A percentile compares a stretch with the other conserved stretches of the same genome.
phyloP scores from a whole-genome alignment of 2,113 vertebrate species.

The Machaerirhynchus nigripectus region DNA sequence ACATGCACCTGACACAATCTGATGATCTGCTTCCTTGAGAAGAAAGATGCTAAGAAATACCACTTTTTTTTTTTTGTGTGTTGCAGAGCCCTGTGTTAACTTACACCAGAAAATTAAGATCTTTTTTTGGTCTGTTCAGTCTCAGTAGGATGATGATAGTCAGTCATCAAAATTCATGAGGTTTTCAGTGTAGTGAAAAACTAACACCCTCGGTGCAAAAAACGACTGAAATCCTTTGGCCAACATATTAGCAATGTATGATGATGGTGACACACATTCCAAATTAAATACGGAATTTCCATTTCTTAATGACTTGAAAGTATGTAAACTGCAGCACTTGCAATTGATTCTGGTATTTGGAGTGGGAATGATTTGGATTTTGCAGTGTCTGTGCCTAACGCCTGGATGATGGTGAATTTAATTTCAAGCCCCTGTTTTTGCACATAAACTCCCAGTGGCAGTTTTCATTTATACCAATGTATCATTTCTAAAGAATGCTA shows the following conservation, averaged over 20 bases:
- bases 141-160: slow-evolving; percentile 1
- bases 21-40: background rate
- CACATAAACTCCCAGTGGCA: slow-evolving; percentile 36
- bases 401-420: slow-evolving; percentile 4
- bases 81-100: background rate
- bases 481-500: slow-evolving; percentile 41
- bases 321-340: background rate
- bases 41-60: background rate
- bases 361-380: slow-evolving; percentile 30
- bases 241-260: background rate
- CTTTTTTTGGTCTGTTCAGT: background rate
- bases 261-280: background rate
- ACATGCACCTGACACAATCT: background rate
- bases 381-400: background rate
- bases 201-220: slow-evolving; percentile 3
- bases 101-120: background rate
- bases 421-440: slow-evolving; percentile 27
- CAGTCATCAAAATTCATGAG: slow-evolving; percentile 33
- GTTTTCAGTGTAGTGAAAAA: slow-evolving; percentile 38
- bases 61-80: background rate
- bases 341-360: slow-evolving; percentile 14
- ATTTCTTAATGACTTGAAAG: slow-evolving; percentile 37
- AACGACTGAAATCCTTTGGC: slow-evolving; percentile 35
- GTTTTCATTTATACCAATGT: slow-evolving; percentile 36
- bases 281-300: slow-evolving; percentile 11